Base-by-base conservation (phyloP, 2,888 invertebrate genomes). In the Galerucella calmariensis region DNA sequence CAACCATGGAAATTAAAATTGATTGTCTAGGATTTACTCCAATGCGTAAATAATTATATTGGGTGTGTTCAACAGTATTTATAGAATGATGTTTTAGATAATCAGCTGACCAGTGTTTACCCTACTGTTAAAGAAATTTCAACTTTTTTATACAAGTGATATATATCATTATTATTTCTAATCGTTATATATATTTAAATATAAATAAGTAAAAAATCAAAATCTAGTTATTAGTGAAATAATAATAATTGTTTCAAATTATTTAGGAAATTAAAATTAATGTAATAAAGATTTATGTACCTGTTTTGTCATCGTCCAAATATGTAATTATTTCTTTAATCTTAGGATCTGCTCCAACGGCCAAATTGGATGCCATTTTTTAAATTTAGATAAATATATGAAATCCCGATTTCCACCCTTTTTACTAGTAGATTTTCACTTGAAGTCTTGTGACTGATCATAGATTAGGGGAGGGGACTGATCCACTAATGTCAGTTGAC, bases 281-380 rank as follows among this genome's bases (percentile, higher is more conserved):
- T 69, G 61, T 67, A 67, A 58, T 44, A 67, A 48, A 59, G 61
- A 65, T 51, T 70, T 75, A 88, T 89, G 91, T 90, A 95, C 95
- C 95, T 86, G 94, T 94, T 90, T 95, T 95, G 84, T 95, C 95
- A 84, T 95, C 95, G 82, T 94, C 94, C 85, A 95, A 87, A 81
- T 92, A 89, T 72, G 93, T 92, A 79, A 95, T 93, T 76, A 94
- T 92, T 83, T 93, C 92, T 84, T 92, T 92, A 80, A 93, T 92
- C 85, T 90, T 89, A 76, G 90, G 85, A 79, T 87, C 86, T 81
- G 76, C 72, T 74, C 76, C 76, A 16, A 75, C 75, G 61, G 73
- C 76, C 41, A 78, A 67, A 61, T 76, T 69, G 41, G 78, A 75
- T 51, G 78, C 75, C 78, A 78, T 78, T 75, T 69, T 75, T 74